Evolutionary conservation across 2,797 vertebrate species (phyloP).

Genomic region (Coregonus sp.): DNA sequence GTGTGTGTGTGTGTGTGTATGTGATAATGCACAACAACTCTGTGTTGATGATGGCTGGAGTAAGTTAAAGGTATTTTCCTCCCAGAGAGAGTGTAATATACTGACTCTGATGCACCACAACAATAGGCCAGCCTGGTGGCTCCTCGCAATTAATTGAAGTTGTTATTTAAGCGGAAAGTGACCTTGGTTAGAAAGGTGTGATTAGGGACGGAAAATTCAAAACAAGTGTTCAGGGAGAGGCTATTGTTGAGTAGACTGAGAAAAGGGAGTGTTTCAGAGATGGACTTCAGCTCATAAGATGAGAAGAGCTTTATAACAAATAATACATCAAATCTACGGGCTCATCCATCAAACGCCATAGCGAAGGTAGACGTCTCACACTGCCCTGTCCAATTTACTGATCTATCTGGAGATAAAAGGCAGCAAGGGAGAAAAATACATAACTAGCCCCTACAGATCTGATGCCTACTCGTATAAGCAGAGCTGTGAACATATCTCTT

Average conservation of each 20-base stretch:
- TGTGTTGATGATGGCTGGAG: neutral
- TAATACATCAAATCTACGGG: neutral
- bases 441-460: constrained; percentile 24
- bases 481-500: constrained; percentile 32
- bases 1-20: neutral
- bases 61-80: neutral
- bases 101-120: neutral
- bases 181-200: constrained; percentile 53
- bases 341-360: neutral
- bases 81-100: neutral
- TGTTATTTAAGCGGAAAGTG: constrained; percentile 53
- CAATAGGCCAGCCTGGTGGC: neutral
- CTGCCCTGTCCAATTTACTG: neutral
- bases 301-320: neutral
- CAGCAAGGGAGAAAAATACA: neutral
- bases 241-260: constrained; percentile 21
- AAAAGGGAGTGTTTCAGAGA: neutral
- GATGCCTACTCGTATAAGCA: constrained; percentile 42
- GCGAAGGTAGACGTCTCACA: neutral
- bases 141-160: constrained; percentile 28
- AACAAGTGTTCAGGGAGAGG: neutral
- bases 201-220: neutral
- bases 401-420: neutral
- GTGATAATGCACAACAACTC: neutral
- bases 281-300: neutral